Evolutionary conservation across 2,888 invertebrate genomes (phyloP).

Genomic region (Trachelus iudaicus): DNA sequence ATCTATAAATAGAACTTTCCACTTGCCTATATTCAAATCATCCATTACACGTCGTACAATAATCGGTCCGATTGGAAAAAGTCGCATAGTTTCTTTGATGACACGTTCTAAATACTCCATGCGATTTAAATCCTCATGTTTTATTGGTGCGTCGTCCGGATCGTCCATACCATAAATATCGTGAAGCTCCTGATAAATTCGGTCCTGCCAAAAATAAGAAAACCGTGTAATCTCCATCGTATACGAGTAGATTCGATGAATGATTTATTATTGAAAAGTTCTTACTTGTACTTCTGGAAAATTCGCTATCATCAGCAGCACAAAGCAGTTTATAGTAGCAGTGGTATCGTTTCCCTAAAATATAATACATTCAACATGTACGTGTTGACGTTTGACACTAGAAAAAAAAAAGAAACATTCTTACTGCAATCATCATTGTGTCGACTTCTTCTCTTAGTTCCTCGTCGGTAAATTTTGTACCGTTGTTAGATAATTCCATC

Average conservation of each 20-base stretch:
- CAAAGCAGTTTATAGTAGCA: slow-evolving; percentile 36
- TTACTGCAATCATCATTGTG: slow-evolving; percentile 70
- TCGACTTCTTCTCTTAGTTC: slow-evolving; percentile 72
- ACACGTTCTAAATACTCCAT: slow-evolving; percentile 71
- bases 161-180: slow-evolving; percentile 64
- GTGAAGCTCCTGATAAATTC: slow-evolving; percentile 64
- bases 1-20: not conserved
- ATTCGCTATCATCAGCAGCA: slow-evolving; percentile 39
- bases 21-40: slow-evolving; percentile 68
- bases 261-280: not conserved
- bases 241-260: not conserved
- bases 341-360: slow-evolving; percentile 45
- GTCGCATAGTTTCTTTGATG: slow-evolving; percentile 70
- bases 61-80: slow-evolving; percentile 70
- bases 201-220: slow-evolving; percentile 44
- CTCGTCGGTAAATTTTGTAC: slow-evolving; percentile 67
- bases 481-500: slow-evolving; percentile 67
- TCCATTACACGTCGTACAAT: slow-evolving; percentile 66
- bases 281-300: slow-evolving; percentile 42
- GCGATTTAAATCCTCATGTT: slow-evolving; percentile 67
- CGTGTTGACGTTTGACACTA: not conserved
- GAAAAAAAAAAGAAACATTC: slow-evolving; percentile 29
- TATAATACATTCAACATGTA: not conserved
- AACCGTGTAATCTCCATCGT: slow-evolving; percentile 6
- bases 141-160: slow-evolving; percentile 60